Evolutionary conservation across 2,113 vertebrate species (phyloP).

Genomic region (Hiodon tergisus): DNA sequence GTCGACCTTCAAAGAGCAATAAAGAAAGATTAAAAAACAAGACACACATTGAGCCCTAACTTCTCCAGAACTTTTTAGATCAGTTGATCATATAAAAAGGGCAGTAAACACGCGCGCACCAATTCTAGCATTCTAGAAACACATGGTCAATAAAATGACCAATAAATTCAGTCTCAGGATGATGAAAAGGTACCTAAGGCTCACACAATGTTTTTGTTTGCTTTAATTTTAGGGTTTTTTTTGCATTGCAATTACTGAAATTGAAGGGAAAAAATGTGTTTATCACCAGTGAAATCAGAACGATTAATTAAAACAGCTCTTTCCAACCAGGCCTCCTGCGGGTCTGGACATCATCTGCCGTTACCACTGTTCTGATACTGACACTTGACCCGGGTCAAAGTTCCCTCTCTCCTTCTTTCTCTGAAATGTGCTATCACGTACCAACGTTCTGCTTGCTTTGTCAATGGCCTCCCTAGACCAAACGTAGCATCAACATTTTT

Average conservation of each 20-base stretch:
- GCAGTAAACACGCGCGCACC: slow-evolving; percentile 27
- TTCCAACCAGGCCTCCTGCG: background rate
- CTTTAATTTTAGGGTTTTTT: background rate
- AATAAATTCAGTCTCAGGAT: slow-evolving; percentile 18
- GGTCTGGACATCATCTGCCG: slow-evolving; percentile 6
- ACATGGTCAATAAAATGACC: slow-evolving; percentile 33
- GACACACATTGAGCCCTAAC: slow-evolving; percentile 6
- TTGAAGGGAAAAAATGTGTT: no score
- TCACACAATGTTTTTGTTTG: background rate
- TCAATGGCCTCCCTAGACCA: slow-evolving; percentile 36
- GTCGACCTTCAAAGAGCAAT: slow-evolving; percentile 15
- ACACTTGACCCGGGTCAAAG: background rate
- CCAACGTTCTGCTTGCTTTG: slow-evolving; percentile 28
- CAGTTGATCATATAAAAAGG: slow-evolving; percentile 15
- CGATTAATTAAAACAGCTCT: background rate
- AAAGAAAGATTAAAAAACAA: slow-evolving; percentile 12
- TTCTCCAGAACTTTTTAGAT: slow-evolving; percentile 2
- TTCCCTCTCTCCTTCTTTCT: background rate
- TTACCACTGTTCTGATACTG: slow-evolving; percentile 13
- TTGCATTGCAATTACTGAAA: background rate
- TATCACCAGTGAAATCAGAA: background rate
- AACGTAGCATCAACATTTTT: background rate
- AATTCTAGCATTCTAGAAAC: slow-evolving; percentile 25
- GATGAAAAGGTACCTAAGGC: slow-evolving; percentile 32
- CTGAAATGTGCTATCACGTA: slow-evolving; percentile 18